These are phyloP conservation scores for Manacus vitellinus DNA, from an alignment of 2,113 vertebrate genomes.

Conservation along the genomic window DNA sequence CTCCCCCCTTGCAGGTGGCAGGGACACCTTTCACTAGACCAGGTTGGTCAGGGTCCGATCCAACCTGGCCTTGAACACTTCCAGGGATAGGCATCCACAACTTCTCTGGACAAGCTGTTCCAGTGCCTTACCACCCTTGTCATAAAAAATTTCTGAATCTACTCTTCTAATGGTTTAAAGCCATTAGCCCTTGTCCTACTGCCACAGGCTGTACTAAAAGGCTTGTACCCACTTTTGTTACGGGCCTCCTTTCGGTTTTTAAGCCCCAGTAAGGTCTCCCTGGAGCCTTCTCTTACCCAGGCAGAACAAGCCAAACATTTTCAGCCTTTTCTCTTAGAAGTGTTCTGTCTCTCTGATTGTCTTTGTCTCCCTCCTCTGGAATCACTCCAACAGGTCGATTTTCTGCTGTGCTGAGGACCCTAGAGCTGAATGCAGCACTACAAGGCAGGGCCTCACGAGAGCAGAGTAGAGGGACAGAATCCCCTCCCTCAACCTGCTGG, in stretches of 20 bases:
- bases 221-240: neutral
- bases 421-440: neutral
- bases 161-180: neutral
- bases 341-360: neutral
- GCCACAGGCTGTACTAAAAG: neutral
- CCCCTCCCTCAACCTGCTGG: neutral
- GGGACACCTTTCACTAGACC: neutral
- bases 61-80: neutral
- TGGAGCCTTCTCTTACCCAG: neutral
- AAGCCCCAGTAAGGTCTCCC: accelerated
- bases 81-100: neutral
- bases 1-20: accelerated
- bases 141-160: neutral
- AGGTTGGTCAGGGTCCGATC: neutral
- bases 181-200: neutral
- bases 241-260: neutral
- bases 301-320: accelerated
- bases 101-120: neutral
- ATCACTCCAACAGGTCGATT: accelerated
- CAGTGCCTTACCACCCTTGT: neutral
- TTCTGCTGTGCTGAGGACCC: neutral
- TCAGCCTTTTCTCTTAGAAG: neutral
- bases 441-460: neutral
- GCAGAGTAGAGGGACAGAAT: neutral
- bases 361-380: neutral